Conservation (phyloP, 2,797 vertebrate genomes). For the Leptoclinus maculatus region DNA sequence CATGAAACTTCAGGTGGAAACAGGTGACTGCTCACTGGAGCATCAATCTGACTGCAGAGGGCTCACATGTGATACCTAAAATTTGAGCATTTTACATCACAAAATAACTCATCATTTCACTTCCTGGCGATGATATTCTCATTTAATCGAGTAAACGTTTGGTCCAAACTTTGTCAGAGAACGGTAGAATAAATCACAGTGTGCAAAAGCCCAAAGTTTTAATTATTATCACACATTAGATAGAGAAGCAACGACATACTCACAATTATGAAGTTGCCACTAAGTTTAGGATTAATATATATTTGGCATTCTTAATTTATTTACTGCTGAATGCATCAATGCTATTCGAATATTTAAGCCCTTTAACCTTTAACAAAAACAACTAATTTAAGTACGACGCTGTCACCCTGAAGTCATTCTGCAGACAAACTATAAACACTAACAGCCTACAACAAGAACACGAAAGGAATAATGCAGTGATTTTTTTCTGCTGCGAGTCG, state of each 20-base stretch:
- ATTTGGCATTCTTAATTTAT: not conserved
- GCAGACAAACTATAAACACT: not conserved
- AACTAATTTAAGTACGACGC: not conserved
- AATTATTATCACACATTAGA: not conserved
- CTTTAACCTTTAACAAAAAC: too few relatives aligned
- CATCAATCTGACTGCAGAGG: not conserved
- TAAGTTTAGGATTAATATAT: not conserved
- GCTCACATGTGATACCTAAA: not conserved
- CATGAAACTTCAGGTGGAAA: constrained; percentile 33
- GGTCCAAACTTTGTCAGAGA: not conserved
- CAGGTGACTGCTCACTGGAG: not conserved
- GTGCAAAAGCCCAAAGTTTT: not conserved
- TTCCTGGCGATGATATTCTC: not conserved
- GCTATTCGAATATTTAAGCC: not conserved
- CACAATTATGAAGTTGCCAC: not conserved
- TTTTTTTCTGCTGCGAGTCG: constrained; percentile 47
- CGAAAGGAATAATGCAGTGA: constrained; percentile 29
- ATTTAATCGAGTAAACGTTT: not conserved
- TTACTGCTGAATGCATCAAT: not conserved
- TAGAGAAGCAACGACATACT: not conserved
- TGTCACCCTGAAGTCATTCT: not conserved
- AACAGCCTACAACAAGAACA: not conserved
- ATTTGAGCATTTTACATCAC: not conserved
- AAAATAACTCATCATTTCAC: not conserved
- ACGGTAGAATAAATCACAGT: not conserved